Base-by-base conservation (phyloP, 2,797 vertebrate genomes). In the Chaunax sp. region DNA sequence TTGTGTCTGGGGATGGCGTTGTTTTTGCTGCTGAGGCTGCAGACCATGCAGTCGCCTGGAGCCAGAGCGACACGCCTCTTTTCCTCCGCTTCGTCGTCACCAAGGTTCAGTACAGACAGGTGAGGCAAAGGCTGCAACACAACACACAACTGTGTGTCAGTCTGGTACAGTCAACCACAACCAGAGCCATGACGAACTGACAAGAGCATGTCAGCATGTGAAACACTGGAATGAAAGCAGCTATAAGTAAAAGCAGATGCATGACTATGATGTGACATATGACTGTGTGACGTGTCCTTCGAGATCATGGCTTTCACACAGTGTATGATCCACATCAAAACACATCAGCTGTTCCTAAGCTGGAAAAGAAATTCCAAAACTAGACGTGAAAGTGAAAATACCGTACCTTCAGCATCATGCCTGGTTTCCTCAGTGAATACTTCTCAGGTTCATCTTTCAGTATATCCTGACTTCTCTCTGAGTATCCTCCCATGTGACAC, bases 401-500 rank as follows among this genome's bases (percentile, higher is more conserved):
- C 9, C 10, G 23, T 77, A 90, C 91, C 89, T 90, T 64, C 44
- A 90, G 82, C 3, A 22, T 19, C 71, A 77, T 78, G 64, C 82
- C 88, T 68, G 82, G 58, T 59, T 50, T 90, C 75, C 79, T 81
- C 14, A 87, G 69, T 4, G 88, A 88, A 43, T 64, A 72, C 54
- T 89, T 92, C 69, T 53, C 58, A 0, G 80, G 87, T 49, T 84
- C 69, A 60, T 92, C 92, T 62, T 91, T 90, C 55, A 90, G 77
- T 18, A 92, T 79, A 15, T 82, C 77, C 15, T 78, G 80, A 55
- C 72, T 46, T 38, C 69, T 89, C 58, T 83, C 83, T 1, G 81
- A 81, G 47, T 80, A 70, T 73, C 69, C 77, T 13, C 23, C 15
- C 20, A 76, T 50, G 64, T 86, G 49, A 69, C 86, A 81, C 61